These are phyloP conservation scores for Poeciliopsis gracilis DNA, from an alignment of 2,797 vertebrate genomes.

Conservation along the genomic window DNA sequence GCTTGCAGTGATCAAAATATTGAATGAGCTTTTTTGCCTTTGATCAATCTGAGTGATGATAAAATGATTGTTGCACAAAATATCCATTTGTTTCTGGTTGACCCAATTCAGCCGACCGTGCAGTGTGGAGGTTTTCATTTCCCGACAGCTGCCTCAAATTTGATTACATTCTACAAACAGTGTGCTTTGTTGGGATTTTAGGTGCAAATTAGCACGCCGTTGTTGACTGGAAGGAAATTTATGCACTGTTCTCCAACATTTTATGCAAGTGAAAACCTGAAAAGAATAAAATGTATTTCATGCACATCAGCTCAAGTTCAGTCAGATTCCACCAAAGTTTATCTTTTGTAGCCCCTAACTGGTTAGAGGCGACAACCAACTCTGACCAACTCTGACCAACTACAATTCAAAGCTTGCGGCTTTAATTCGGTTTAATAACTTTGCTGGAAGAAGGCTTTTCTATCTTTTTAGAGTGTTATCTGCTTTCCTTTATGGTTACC, in stretches of 20 bases:
- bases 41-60: not conserved
- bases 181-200: not conserved
- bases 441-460: constrained; percentile 52
- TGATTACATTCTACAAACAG: not conserved
- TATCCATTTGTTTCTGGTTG: not conserved
- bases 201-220: not conserved
- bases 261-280: not conserved
- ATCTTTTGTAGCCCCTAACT: not conserved
- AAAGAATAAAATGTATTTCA: not conserved
- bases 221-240: not conserved
- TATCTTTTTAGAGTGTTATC: constrained; percentile 63
- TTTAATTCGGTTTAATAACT: constrained; percentile 48
- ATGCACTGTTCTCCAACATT: not conserved
- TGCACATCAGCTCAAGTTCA: not conserved
- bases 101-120: not conserved
- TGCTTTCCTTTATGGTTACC: constrained; percentile 53
- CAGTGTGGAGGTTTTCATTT: not conserved
- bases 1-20: not conserved
- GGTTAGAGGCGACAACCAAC: not conserved
- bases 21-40: not conserved
- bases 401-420: not conserved
- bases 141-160: not conserved
- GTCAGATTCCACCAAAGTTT: not conserved
- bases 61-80: not conserved
- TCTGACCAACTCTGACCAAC: not conserved